Percentiles rank a stretch among this genome's conserved stretches.
Conservation (phyloP, 2,113 vertebrate genomes). For the Myrmophylax atrothorax region DNA sequence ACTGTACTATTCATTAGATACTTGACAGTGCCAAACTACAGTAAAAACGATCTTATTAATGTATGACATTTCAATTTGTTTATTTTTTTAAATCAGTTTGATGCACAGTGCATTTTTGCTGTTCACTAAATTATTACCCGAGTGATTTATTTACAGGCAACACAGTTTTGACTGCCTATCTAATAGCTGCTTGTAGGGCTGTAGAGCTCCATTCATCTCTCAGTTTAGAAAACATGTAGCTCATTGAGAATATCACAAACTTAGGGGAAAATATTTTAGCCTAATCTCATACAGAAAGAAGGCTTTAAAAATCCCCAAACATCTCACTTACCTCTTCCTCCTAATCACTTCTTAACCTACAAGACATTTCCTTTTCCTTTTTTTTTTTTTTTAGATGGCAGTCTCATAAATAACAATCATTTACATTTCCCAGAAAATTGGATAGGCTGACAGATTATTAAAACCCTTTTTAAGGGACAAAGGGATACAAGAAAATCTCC, state of each 20-base stretch:
- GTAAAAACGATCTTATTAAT: not conserved
- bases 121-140: not conserved
- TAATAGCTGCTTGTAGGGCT: not conserved
- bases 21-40: not conserved
- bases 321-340: not conserved
- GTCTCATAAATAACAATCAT: not conserved
- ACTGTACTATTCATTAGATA: not conserved
- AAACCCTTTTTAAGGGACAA: not conserved
- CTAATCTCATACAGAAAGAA: not conserved
- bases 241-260: not conserved
- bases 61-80: not conserved
- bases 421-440: not conserved
- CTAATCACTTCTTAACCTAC: not conserved
- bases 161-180: not conserved
- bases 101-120: not conserved
- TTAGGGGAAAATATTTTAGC: not conserved
- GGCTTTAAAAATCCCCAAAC: not conserved
- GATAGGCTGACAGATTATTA: not conserved
- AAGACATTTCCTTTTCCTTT: not conserved
- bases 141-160: not conserved
- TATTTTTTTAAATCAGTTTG: not conserved
- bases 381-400: not conserved
- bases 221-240: not conserved
- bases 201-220: not conserved
- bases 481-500: not conserved